phyloP scores from a whole-genome alignment of 2,888 invertebrate species.

The Papilio demoleus region DNA sequence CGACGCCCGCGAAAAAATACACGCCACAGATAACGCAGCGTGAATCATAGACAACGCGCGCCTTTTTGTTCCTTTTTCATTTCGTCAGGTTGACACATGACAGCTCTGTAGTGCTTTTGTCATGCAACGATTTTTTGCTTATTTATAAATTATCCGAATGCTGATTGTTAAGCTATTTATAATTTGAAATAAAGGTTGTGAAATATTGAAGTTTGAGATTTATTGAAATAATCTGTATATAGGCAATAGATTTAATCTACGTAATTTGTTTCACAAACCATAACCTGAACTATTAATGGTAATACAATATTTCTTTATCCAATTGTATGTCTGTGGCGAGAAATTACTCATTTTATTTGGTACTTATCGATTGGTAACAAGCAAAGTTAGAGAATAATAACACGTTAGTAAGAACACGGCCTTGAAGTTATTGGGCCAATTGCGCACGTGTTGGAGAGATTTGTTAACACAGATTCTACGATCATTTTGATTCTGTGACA shows the following conservation, averaged over 20 bases:
- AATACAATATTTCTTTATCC: conserved; percentile 3
- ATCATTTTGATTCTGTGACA: conserved; percentile 21
- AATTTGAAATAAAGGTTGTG: not conserved
- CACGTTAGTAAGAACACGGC: conserved; percentile 13
- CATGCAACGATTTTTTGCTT: not conserved
- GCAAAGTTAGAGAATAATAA: conserved; percentile 9
- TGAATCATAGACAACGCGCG: conserved; percentile 37
- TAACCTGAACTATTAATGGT: not conserved
- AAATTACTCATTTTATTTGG: not conserved
- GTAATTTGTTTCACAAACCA: not conserved
- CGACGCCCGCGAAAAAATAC: conserved; percentile 61
- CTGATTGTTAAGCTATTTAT: not conserved
- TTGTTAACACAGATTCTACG: conserved; percentile 24
- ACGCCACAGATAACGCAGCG: conserved; percentile 40
- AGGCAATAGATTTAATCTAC: not conserved
- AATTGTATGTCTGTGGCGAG: not conserved
- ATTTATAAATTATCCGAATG: too few species aligned
- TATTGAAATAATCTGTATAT: not conserved
- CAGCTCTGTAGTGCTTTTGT: not conserved
- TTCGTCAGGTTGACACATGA: conserved; percentile 14
- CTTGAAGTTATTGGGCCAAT: conserved; percentile 40
- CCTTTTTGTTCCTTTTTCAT: conserved; percentile 29
- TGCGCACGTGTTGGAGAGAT: conserved; percentile 37
- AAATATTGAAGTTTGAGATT: not conserved
- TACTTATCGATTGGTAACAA: not conserved